Base-by-base conservation (phyloP, 2,113 vertebrate species). In the Gila orcuttii region DNA sequence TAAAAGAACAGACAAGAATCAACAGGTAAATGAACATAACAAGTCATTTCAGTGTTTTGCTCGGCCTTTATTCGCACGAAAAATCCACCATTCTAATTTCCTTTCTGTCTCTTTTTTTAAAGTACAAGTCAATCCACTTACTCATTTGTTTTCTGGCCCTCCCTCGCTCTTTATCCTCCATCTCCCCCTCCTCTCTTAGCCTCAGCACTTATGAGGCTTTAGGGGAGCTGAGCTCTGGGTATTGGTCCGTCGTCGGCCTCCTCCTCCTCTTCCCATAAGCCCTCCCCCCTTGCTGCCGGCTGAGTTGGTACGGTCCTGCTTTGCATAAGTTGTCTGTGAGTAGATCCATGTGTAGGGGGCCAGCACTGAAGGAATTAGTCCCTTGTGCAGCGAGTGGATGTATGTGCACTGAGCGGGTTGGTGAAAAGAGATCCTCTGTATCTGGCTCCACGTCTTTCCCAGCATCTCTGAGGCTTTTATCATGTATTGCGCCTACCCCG, bases 401-500 rank as follows among this genome's bases (percentile, higher is more conserved):
- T 96, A 94, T 95, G 95, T 94, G 90, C 94, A 93, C 92, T 95
- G 91, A 94, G 94, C 87, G 89, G 92, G 60, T 28, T 59, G 76
- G 60, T 82, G 28, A 66, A 79, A 42, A 31, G 55, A 78, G 92
- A 94, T 90, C 66, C 69, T 31, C 62, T 33, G 59, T 86, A 64
- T 82, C 57, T 73, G 90, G 82, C 78, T 90, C 17, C 86, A 86
- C 83, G 79, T 86, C 84, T 86, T 90, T 86, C 75, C 78, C 86
- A 84, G 52, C 89, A 90, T 84, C 90, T 83, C 89, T 88, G 42
- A 92, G 89, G 93, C 91, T 42, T 28, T 77, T 90, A 93, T 86
- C 94, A 99, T 99, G 97, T 98, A 98, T 94, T 99, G 98, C 92
- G 97, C 98, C 52, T 98, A 98, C 92, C 96, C 97, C 83, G 97